A percentile compares a stretch with the other conserved stretches of the same genome.
These are phyloP conservation scores for Sinelater perroti DNA, from an alignment of 2,888 invertebrate genomes.

Conservation along the genomic window DNA sequence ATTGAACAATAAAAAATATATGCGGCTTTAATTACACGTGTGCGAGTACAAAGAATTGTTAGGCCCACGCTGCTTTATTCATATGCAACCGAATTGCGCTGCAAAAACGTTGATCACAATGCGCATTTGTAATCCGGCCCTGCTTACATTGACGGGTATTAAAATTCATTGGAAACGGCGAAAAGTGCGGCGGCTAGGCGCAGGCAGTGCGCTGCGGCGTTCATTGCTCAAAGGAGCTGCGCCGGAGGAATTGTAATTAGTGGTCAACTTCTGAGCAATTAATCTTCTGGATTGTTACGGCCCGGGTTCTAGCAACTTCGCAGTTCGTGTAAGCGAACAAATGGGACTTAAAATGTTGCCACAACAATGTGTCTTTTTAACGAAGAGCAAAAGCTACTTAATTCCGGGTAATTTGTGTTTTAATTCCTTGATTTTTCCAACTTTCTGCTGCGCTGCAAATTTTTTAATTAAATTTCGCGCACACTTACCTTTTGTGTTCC, in stretches of 20 bases:
- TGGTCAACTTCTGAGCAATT: constrained; percentile 18
- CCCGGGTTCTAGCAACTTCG: constrained; percentile 2
- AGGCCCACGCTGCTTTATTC: constrained; percentile 3
- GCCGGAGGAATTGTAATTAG: constrained; percentile 17
- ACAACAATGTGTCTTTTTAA: background rate
- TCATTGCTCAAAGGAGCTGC: constrained; percentile 12
- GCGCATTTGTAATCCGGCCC: background rate
- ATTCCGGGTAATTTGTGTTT: constrained; percentile 1
- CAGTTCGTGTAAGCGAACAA: constrained; percentile 9
- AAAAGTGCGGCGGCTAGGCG: background rate
- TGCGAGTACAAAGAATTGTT: background rate
- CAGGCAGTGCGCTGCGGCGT: background rate
- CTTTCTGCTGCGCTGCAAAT: no score
- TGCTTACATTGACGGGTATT: constrained; percentile 1
- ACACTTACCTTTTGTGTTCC: no score
- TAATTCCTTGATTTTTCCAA: no score
- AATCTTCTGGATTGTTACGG: constrained; percentile 21
- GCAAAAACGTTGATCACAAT: constrained; percentile 3
- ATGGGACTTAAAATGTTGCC: background rate
- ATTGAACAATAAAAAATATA: no score
- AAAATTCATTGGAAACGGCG: constrained; percentile 1
- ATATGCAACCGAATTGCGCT: background rate
- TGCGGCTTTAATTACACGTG: no score
- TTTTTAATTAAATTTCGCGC: no score
- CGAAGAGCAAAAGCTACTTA: background rate